These are phyloP conservation scores for Dolichomitus sp. DNA, from an alignment of 2,888 invertebrate species.

Conservation along the genomic window DNA sequence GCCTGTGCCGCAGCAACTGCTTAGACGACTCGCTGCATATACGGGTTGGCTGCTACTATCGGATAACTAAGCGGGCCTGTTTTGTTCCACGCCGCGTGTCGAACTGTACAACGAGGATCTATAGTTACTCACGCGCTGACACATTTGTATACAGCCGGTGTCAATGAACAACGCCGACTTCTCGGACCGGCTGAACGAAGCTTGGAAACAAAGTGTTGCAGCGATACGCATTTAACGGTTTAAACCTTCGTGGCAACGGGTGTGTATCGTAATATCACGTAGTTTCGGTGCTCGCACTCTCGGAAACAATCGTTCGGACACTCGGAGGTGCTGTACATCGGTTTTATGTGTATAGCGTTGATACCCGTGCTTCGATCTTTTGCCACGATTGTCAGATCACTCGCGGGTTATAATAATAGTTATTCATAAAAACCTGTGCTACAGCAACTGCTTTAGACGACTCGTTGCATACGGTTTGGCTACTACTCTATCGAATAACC, in stretches of 20 bases:
- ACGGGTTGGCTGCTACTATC: no score
- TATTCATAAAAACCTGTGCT: background rate
- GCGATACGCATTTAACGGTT: conserved; percentile 34
- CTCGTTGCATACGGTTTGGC: background rate
- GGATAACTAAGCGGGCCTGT: background rate
- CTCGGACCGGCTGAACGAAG: conserved; percentile 25
- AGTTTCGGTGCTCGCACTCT: background rate
- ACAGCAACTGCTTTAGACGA: no score
- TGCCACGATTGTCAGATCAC: conserved; percentile 2
- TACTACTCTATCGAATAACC: background rate
- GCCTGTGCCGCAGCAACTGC: background rate
- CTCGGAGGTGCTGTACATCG: background rate
- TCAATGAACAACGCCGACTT: conserved; percentile 52
- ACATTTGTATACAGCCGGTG: background rate
- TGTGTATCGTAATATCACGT: conserved; percentile 5
- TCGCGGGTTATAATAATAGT: conserved; percentile 29
- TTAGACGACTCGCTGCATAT: background rate
- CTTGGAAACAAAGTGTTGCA: conserved; percentile 31
- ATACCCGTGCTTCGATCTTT: conserved; percentile 17
- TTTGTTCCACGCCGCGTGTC: background rate
- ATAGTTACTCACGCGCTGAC: background rate
- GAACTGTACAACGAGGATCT: background rate
- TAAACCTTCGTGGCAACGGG: background rate
- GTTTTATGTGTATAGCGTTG: background rate
- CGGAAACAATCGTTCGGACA: background rate